A percentile compares a stretch with the other conserved stretches of the same genome.
Conservation (phyloP, 1,140 invertebrate species). For the Phymastichus coffea region DNA sequence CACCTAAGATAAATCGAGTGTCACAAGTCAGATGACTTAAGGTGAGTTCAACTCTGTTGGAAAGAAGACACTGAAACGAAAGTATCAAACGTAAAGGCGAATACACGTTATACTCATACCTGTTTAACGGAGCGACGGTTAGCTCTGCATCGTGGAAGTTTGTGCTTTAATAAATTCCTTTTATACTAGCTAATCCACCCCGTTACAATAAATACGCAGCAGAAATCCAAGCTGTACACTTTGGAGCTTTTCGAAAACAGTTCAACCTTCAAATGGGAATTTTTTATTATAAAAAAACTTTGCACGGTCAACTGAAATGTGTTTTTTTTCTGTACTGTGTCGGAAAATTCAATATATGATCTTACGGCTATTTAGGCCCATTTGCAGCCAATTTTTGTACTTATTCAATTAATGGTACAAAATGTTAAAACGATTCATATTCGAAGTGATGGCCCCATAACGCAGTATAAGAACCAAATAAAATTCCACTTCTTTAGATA, state of each 20-base stretch:
- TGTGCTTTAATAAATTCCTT: too few species aligned
- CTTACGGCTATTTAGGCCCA: conserved; percentile 33
- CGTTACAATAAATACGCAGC: conserved; percentile 41
- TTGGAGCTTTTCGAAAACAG: conserved; percentile 38
- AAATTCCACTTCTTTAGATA: conserved; percentile 16
- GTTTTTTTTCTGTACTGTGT: conserved; percentile 34
- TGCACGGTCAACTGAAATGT: conserved; percentile 9
- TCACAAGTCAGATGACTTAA: too few species aligned
- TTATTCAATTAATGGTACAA: conserved; percentile 16
- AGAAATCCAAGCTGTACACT: conserved; percentile 42
- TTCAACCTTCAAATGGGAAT: conserved; percentile 33
- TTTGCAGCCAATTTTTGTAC: conserved; percentile 30
- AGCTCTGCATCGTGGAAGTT: too few species aligned
- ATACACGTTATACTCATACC: too few species aligned
- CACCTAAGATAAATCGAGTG: too few species aligned
- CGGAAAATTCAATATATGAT: conserved; percentile 21
- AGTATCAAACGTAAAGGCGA: too few species aligned
- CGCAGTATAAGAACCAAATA: conserved; percentile 26
- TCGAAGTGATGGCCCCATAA: conserved; percentile 20
- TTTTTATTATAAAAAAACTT: conserved; percentile 25
- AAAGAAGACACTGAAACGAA: too few species aligned
- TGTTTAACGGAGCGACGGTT: too few species aligned
- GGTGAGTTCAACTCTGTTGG: too few species aligned
- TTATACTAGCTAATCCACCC: too few species aligned
- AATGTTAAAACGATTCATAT: conserved; percentile 13